Percentiles rank a stretch among this genome's conserved stretches.
These are phyloP conservation scores for Syngnathoides biaculeatus DNA, from an alignment of 2,113 vertebrate species.

Conservation along the genomic window DNA sequence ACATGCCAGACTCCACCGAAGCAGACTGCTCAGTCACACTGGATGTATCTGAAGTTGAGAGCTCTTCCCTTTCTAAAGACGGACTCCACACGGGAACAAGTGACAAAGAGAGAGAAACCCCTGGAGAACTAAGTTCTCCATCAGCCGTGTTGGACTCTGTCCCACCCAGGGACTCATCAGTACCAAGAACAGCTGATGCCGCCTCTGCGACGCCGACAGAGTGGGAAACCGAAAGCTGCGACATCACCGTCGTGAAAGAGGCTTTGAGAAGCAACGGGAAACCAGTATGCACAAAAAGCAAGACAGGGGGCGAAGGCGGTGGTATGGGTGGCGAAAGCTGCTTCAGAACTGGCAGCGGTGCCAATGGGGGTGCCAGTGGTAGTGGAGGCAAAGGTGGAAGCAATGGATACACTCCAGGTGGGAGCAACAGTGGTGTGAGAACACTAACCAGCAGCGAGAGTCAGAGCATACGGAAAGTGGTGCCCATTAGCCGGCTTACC, in stretches of 20 bases:
- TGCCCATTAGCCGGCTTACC: slow-evolving; percentile 81
- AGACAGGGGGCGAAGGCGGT: neutral
- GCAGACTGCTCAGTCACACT: slow-evolving; percentile 85
- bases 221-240: slow-evolving; percentile 66
- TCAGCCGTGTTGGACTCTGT: slow-evolving; percentile 69
- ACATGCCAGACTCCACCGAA: slow-evolving; percentile 77
- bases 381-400: slow-evolving; percentile 27
- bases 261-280: slow-evolving; percentile 35
- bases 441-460: slow-evolving; percentile 80
- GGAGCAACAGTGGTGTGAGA: slow-evolving; percentile 57
- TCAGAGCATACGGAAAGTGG: slow-evolving; percentile 86
- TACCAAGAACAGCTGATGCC: slow-evolving; percentile 39
- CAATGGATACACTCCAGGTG: neutral
- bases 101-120: slow-evolving; percentile 39
- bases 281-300: slow-evolving; percentile 56
- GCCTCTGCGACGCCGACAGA: slow-evolving; percentile 39
- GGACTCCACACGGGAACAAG: slow-evolving; percentile 39
- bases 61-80: slow-evolving; percentile 52
- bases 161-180: slow-evolving; percentile 50
- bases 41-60: slow-evolving; percentile 82
- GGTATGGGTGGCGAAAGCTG: too few species aligned
- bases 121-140: slow-evolving; percentile 56
- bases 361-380: slow-evolving; percentile 10
- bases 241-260: slow-evolving; percentile 53
- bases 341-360: too few species aligned